These are phyloP conservation scores for Pollenia angustigena DNA, from an alignment of 2,888 invertebrate genomes.

Conservation along the genomic window DNA sequence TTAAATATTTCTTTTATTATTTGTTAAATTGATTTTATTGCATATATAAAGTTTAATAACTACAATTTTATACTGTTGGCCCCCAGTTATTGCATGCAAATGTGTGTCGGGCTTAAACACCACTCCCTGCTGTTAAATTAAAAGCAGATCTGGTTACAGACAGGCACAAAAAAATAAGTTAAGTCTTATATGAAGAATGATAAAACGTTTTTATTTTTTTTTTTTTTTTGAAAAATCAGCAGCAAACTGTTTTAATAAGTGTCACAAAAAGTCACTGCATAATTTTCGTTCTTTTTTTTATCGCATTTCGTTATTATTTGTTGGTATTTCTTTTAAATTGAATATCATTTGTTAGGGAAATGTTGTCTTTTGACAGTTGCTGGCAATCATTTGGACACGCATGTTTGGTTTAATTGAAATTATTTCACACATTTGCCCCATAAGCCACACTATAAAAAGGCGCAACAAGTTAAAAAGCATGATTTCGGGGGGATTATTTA, in stretches of 20 bases:
- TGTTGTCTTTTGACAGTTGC: conserved; percentile 54
- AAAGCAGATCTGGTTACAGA: conserved; percentile 70
- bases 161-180: conserved; percentile 21
- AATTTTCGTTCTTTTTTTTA: conserved; percentile 14
- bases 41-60: conserved; percentile 49
- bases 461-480: conserved; percentile 32
- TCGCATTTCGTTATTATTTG: conserved; percentile 23
- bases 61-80: conserved; percentile 51
- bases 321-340: conserved; percentile 53
- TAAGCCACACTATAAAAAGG: background rate
- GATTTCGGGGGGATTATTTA: background rate
- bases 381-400: conserved; percentile 65
- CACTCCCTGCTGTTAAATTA: conserved; percentile 70
- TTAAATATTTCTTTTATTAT: conserved; percentile 71
- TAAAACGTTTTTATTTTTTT: conserved; percentile 27
- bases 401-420: conserved; percentile 17
- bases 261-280: conserved; percentile 54
- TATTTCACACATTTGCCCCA: background rate
- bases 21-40: conserved; percentile 68
- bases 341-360: conserved; percentile 61
- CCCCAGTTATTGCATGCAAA: conserved; percentile 53
- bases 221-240: conserved; percentile 49
- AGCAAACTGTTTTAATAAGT: conserved; percentile 63
- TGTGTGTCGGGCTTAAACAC: conserved; percentile 28
- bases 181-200: background rate